Evolutionary conservation across 2,797 vertebrate genomes (phyloP).

Genomic region (Catharus ustulatus): DNA sequence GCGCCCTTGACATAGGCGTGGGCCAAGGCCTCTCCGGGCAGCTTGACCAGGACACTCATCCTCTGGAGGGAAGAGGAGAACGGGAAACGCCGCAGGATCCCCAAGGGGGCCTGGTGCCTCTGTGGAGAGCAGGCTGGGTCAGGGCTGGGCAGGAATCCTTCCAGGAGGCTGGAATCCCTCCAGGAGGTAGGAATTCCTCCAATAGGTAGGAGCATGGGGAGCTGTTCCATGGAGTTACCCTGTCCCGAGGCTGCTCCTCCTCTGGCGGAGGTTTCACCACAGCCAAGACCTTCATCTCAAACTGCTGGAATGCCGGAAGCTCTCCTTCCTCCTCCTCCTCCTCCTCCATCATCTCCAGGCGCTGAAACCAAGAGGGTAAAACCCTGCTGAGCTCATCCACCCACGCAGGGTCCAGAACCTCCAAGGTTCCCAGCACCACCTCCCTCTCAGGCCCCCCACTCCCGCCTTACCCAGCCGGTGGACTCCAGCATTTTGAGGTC

Average conservation of each 20-base stretch:
- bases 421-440: background rate
- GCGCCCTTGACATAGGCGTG: background rate
- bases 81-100: background rate
- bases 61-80: background rate
- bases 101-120: background rate
- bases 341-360: background rate
- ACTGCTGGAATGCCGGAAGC: background rate
- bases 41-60: background rate
- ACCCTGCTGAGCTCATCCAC: background rate
- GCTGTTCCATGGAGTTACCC: background rate
- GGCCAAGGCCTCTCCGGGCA: background rate
- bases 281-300: background rate
- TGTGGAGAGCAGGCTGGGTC: background rate
- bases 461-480: background rate
- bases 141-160: background rate
- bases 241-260: background rate
- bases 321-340: background rate
- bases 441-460: background rate
- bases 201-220: background rate
- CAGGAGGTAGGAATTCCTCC: too few species aligned
- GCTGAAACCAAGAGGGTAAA: background rate
- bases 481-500: background rate
- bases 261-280: background rate
- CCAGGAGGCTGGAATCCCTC: too few species aligned
- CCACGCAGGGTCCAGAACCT: fast-evolving